phyloP scores from a whole-genome alignment of 2,888 invertebrate genomes.

The Carterocephalus palaemon region DNA sequence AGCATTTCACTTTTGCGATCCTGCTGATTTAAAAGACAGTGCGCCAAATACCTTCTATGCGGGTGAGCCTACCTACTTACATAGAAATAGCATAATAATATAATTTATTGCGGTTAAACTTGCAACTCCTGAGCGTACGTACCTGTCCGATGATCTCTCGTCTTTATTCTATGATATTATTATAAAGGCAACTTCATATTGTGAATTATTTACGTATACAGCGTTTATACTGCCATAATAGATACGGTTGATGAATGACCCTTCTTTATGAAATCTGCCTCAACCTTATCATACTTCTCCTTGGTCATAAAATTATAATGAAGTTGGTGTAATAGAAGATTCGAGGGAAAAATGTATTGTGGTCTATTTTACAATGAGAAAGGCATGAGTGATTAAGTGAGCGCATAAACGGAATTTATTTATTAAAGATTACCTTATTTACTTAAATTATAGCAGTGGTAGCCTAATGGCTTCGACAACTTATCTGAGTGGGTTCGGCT shows the following conservation, averaged over 20 bases:
- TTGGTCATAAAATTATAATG: slow-evolving; percentile 9
- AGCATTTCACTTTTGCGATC: no score
- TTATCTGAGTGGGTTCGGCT: no score
- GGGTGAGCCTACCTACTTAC: no score
- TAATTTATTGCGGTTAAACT: slow-evolving; percentile 22
- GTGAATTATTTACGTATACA: slow-evolving; percentile 55
- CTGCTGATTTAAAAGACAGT: no score
- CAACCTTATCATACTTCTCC: slow-evolving; percentile 23
- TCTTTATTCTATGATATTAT: slow-evolving; percentile 69
- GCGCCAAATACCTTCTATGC: no score
- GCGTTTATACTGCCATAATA: slow-evolving; percentile 43
- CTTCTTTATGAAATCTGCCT: slow-evolving; percentile 36
- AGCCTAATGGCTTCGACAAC: no score
- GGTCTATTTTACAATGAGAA: slow-evolving; percentile 1
- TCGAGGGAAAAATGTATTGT: background rate
- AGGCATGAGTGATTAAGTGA: no score
- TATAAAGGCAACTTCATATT: slow-evolving; percentile 54
- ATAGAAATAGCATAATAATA: no score
- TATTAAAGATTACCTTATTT: no score
- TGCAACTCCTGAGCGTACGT: slow-evolving; percentile 12
- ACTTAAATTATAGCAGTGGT: no score
- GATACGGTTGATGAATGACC: slow-evolving; percentile 50
- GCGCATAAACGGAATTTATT: no score
- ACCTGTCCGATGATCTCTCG: slow-evolving; percentile 53
- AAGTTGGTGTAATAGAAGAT: slow-evolving; percentile 1